These are phyloP conservation scores for Ceyx cyanopectus DNA, from an alignment of 2,113 vertebrate species.

Conservation along the genomic window DNA sequence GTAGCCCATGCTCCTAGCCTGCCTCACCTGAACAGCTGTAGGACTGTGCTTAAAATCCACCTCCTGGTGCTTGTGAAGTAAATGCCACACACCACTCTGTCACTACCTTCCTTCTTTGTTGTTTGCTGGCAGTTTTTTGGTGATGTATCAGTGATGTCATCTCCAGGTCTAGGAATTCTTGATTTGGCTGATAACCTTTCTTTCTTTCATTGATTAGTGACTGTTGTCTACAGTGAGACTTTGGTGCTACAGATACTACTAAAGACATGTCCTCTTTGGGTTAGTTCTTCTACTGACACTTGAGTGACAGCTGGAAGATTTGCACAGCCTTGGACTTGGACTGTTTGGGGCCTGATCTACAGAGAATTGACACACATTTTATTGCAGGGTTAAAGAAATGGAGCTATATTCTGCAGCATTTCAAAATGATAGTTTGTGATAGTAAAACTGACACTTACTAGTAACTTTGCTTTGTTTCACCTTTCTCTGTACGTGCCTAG, in stretches of 20 bases:
- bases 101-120: not conserved
- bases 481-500: not conserved
- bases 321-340: not conserved
- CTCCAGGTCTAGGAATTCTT: not conserved
- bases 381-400: not conserved
- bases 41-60: not conserved
- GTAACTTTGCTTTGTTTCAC: not conserved
- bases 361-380: not conserved
- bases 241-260: not conserved
- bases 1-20: rapidly evolving
- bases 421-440: not conserved
- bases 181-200: not conserved
- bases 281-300: not conserved
- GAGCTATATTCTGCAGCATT: not conserved
- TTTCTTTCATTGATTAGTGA: not conserved
- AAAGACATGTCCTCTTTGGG: not conserved
- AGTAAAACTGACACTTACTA: not conserved
- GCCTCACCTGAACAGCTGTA: not conserved
- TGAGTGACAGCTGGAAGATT: not conserved
- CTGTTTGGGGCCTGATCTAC: not conserved
- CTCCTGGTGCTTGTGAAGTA: not conserved
- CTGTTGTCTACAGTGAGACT: not conserved
- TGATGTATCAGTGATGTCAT: not conserved
- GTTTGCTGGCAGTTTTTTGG: not conserved
- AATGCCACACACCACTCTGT: not conserved